Conservation (phyloP, 2,113 vertebrate genomes). For the Bubo bubo region DNA sequence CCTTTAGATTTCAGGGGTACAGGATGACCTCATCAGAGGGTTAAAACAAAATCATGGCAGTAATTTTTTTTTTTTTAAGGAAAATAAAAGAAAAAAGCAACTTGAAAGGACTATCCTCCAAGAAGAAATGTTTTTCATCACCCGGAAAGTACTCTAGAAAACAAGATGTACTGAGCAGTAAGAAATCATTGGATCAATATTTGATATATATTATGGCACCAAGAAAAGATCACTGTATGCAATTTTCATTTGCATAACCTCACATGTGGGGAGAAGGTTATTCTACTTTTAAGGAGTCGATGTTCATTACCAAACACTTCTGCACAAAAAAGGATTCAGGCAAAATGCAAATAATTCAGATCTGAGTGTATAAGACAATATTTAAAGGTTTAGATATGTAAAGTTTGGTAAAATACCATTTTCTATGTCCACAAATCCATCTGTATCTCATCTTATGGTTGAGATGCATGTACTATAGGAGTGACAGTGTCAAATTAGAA, state of each 20-base stretch:
- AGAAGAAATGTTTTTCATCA: not conserved
- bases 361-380: not conserved
- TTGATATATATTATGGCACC: not conserved
- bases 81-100: not conserved
- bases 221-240: not conserved
- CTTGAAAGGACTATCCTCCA: not conserved
- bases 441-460: not conserved
- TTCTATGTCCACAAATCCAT: not conserved
- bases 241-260: not conserved
- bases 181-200: not conserved
- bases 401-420: not conserved
- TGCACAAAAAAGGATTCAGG: not conserved
- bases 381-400: not conserved
- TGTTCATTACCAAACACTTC: not conserved
- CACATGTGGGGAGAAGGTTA: too few relatives aligned
- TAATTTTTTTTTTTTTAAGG: too few relatives aligned
- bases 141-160: not conserved
- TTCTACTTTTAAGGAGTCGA: not conserved
- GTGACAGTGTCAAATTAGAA: not conserved
- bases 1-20: not conserved
- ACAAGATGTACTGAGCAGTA: not conserved
- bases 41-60: not conserved
- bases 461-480: not conserved
- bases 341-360: not conserved
- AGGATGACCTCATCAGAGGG: not conserved